phyloP scores from a whole-genome alignment of 2,888 invertebrate species.

The Enchytraeus crypticus region DNA sequence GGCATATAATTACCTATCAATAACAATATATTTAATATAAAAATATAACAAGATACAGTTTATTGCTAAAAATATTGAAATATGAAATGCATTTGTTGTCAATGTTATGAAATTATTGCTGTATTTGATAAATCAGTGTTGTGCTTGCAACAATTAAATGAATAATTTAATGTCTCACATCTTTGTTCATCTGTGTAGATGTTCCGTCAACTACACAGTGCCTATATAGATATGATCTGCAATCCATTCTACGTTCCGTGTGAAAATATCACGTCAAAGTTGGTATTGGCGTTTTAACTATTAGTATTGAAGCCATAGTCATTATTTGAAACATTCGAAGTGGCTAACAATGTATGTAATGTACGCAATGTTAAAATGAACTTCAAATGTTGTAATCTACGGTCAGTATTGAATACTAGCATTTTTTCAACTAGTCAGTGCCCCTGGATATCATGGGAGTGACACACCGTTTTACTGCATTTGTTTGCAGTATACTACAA shows the following conservation, averaged over 20 bases:
- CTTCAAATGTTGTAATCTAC: too few species aligned
- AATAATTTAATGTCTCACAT: neutral
- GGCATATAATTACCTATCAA: too few species aligned
- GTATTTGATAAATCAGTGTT: too few species aligned
- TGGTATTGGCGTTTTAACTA: neutral
- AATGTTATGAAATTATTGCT: too few species aligned
- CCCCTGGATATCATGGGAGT: too few species aligned
- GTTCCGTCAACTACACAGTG: conserved; percentile 79
- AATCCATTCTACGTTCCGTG: conserved; percentile 95
- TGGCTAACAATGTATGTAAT: neutral
- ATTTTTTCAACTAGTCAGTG: too few species aligned
- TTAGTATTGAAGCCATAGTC: neutral
- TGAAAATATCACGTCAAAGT: conserved; percentile 77
- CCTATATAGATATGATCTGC: conserved; percentile 87
- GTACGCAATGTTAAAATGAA: neutral
- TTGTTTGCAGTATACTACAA: too few species aligned
- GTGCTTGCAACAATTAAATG: neutral
- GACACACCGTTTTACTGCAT: too few species aligned
- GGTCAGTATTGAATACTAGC: too few species aligned
- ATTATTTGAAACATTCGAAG: neutral
- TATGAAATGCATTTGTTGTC: too few species aligned
- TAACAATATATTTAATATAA: too few species aligned
- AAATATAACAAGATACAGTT: neutral
- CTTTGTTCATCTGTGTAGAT: conserved; percentile 52
- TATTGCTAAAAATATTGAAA: neutral